Conservation (phyloP, 1,140 invertebrate species). For the Micrasema minimum region DNA sequence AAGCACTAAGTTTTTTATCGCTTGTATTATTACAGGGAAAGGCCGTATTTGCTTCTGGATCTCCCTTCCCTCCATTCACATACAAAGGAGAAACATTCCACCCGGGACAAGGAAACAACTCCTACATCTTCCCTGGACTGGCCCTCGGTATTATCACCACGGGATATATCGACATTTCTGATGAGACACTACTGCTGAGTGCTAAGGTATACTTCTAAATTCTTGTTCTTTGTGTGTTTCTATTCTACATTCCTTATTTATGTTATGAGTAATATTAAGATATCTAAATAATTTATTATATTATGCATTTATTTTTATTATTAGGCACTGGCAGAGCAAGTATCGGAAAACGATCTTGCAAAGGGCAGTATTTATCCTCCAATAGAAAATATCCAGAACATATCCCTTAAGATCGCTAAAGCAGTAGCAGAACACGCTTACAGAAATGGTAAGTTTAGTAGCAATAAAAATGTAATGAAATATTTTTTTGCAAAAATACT, state of each 20-base stretch:
- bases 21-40: no score
- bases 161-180: slow-evolving; percentile 85
- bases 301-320: no score
- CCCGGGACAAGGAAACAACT: slow-evolving; percentile 96
- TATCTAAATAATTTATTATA: no score
- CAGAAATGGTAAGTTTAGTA: slow-evolving; percentile 74
- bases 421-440: slow-evolving; percentile 90
- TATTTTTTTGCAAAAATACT: no score
- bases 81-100: slow-evolving; percentile 77
- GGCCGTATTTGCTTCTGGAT: slow-evolving; percentile 92
- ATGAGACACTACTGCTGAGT: slow-evolving; percentile 89
- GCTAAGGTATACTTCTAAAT: slow-evolving; percentile 85
- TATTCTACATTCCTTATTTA: no score
- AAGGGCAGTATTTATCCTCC: slow-evolving; percentile 95
- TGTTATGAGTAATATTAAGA: no score
- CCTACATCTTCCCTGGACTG: slow-evolving; percentile 96
- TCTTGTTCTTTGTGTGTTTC: slow-evolving; percentile 15
- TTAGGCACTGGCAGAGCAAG: slow-evolving; percentile 83
- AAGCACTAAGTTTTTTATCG: no score
- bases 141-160: slow-evolving; percentile 86
- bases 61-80: slow-evolving; percentile 87
- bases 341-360: slow-evolving; percentile 83
- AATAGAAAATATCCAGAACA: slow-evolving; percentile 85
- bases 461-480: no score
- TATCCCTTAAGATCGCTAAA: slow-evolving; percentile 90